Evolutionary conservation across 2,113 vertebrate species (phyloP), one percentile per base, ranked within the genome.

Genomic region (Alligator mississippiensis): DNA sequence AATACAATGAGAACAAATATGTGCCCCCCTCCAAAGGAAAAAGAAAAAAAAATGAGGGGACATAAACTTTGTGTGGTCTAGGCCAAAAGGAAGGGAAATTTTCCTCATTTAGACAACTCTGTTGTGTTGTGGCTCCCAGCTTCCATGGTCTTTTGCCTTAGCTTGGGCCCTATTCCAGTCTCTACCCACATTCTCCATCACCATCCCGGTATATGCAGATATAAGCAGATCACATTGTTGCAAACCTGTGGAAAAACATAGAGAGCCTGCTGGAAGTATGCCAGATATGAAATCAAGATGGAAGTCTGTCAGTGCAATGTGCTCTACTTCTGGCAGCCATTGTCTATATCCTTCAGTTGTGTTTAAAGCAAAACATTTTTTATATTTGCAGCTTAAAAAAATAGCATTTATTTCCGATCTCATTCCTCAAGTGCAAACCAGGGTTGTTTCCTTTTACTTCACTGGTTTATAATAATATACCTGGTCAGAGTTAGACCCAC

Each of bases 361-460:
- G 66, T 74, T 83, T 84, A 77, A 84, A 88, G 27, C 47, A 70
- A 10, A 90, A 87, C 68, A 38, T 2, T 16, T 87, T 80, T 91
- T 30, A 38, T 8, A 3, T 55, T 90, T 55, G 94, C 59, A 25
- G 6, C 79, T 61, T 25, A 9, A 61, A 63, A 93, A 87, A 80
- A 9, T 0, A 34, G 0, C 4, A 2, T 38, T 17, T 76, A 68
- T 70, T 57, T 78, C 1, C 0, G 38, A 30, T 91, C 0, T 0
- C 27, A 19, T 87, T 93, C 84, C 11, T 77, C 5, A 70, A 18
- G 22, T 64, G 24, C 11, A 60, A 79, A 88, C 88, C 25, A 60
- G 25, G 17, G 19, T 4, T 57, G 58, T 11, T 74, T 27, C 22
- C 80, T 1, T 86, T 94, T 74, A n/a, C 12, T 58, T 1, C 38